Conservation (phyloP, 2,797 vertebrate genomes). For the Ibycter americanus region DNA sequence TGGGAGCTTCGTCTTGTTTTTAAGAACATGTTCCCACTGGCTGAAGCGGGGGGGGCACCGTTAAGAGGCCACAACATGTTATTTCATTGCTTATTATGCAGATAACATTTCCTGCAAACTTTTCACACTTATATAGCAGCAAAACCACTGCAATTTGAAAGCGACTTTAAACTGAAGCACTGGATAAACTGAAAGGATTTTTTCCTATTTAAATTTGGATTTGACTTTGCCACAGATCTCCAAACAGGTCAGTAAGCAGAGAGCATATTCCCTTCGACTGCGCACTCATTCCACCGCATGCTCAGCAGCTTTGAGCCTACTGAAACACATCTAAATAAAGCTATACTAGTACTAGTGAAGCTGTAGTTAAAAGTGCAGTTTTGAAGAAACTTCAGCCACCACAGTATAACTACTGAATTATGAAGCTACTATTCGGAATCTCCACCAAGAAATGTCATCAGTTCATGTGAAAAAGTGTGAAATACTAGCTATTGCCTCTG, state of each 20-base stretch:
- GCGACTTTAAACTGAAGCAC: not conserved
- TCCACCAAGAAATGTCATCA: not conserved
- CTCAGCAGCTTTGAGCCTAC: not conserved
- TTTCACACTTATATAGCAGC: not conserved
- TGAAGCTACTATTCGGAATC: not conserved
- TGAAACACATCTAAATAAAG: not conserved
- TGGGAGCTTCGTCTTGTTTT: not conserved
- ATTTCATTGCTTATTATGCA: not conserved
- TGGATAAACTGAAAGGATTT: not conserved
- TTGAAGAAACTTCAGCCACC: not conserved
- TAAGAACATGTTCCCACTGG: not conserved
- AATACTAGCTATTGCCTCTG: not conserved
- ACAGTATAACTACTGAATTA: not conserved
- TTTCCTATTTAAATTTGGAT: not conserved
- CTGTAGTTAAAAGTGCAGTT: not conserved
- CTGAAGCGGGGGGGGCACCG: not conserved
- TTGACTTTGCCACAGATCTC: not conserved
- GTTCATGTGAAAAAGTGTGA: not conserved
- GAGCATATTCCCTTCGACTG: not conserved
- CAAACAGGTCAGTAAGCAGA: not conserved
- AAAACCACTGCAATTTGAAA: not conserved
- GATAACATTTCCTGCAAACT: not conserved
- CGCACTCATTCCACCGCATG: not conserved
- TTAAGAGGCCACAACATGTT: not conserved
- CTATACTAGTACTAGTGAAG: not conserved